Conservation (phyloP, 2,797 vertebrate genomes). For the Thalassophryne amazonica region DNA sequence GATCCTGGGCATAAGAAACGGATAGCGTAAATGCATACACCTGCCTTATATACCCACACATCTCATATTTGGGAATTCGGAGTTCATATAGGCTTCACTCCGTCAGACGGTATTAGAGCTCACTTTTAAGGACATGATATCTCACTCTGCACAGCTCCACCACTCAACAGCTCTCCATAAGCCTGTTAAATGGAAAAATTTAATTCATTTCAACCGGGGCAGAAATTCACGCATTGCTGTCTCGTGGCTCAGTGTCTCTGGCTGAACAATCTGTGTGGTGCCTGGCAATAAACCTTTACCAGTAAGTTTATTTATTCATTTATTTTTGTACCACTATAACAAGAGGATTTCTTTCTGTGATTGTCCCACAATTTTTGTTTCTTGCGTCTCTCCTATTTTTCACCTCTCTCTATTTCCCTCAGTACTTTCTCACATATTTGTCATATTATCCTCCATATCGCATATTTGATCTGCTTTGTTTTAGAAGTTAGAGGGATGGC, state of each 20-base stretch:
- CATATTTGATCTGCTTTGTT: slow-evolving; percentile 42
- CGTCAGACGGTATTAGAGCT: slow-evolving; percentile 5
- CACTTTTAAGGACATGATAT: slow-evolving; percentile 27
- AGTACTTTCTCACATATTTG: background rate
- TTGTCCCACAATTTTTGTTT: slow-evolving; percentile 23
- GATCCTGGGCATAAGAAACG: slow-evolving; percentile 83
- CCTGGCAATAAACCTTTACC: slow-evolving; percentile 18
- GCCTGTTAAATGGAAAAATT: slow-evolving; percentile 71
- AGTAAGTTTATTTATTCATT: slow-evolving; percentile 9
- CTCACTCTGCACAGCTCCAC: slow-evolving; percentile 18
- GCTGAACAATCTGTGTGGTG: slow-evolving; percentile 23
- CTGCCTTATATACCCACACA: background rate
- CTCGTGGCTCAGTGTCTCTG: slow-evolving; percentile 25
- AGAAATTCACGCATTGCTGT: slow-evolving; percentile 57
- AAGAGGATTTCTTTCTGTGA: slow-evolving; percentile 32
- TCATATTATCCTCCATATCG: slow-evolving; percentile 21
- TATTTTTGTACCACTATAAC: slow-evolving; percentile 41
- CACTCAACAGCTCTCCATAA: slow-evolving; percentile 53
- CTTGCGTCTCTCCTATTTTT: background rate
- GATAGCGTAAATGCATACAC: slow-evolving; percentile 71
- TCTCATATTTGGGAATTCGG: background rate
- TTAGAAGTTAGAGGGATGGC: slow-evolving; percentile 14
- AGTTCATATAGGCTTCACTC: background rate
- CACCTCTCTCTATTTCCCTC: background rate
- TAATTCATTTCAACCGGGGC: slow-evolving; percentile 53